Percentiles rank a stretch among this genome's conserved stretches.
Conservation (phyloP, 2,797 vertebrate genomes). For the Danio choprae region DNA sequence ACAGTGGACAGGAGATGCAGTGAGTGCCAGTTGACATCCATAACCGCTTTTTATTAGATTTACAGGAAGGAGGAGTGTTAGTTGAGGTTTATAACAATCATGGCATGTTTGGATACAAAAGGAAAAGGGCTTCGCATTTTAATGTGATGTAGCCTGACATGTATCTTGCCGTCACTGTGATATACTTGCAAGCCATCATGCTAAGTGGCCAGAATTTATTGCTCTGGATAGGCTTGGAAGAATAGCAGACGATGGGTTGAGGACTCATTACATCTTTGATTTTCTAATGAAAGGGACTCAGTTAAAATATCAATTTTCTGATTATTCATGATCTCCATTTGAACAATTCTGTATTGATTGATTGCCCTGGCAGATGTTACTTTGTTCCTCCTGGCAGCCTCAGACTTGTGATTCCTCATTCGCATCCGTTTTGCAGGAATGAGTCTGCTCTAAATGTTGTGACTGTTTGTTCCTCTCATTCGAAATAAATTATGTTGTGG, state of each 20-base stretch:
- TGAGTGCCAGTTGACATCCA: constrained; percentile 60
- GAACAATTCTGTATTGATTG: not conserved
- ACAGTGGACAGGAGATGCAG: constrained; percentile 59
- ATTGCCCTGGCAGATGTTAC: not conserved
- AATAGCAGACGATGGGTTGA: not conserved
- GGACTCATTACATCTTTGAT: constrained; percentile 6
- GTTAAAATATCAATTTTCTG: not conserved
- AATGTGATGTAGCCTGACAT: constrained; percentile 21
- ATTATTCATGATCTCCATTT: constrained; percentile 20
- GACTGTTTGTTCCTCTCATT: not conserved
- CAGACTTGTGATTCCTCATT: not conserved
- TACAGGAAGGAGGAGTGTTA: constrained; percentile 47
- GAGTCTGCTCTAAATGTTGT: not conserved
- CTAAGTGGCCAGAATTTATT: constrained; percentile 23
- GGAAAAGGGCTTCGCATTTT: constrained; percentile 16
- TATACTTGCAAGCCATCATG: constrained; percentile 14
- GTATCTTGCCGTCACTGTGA: constrained; percentile 12
- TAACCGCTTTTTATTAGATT: constrained; percentile 64
- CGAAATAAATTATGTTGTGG: not conserved
- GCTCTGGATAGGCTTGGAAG: constrained; percentile 6
- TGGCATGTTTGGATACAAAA: constrained; percentile 56
- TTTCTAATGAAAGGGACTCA: constrained; percentile 50
- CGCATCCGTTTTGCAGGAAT: not conserved
- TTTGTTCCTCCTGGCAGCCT: not conserved
- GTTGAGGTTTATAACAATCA: constrained; percentile 65